Base-by-base conservation (phyloP, 2,113 vertebrate genomes). In the Salvelinus sp. region DNA sequence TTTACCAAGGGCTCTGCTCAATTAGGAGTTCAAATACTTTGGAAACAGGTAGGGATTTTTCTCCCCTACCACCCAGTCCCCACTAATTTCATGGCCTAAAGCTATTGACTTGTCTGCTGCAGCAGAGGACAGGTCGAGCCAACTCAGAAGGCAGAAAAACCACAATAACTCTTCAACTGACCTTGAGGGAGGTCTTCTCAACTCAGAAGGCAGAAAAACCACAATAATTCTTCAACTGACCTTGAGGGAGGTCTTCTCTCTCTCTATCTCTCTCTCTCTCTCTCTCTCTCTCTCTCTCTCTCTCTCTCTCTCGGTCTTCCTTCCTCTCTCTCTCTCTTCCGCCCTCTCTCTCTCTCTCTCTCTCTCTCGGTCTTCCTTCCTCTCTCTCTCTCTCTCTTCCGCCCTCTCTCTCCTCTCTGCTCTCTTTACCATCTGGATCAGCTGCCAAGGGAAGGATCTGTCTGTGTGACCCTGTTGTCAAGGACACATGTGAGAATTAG, bases 401-500 rank as follows among this genome's bases (percentile, higher is more conserved):
- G 22, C 25, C n/a, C 48, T 22, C 28, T 12, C 73, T 25, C 10
- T 85, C 82, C 64, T 72, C 44, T 25, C n/a, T 33, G 84, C 83
- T 83, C 82, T 89, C 88, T 83, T 91, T 80, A 87, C 85, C 91
- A 93, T 89, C 86, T 87, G 90, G 87, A 82, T 79, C 92, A 92
- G 92, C 93, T 94, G 92, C 92, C 87, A 77, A 87, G 84, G 85
- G 84, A 83, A 82, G 78, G 76, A 85, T 86, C 74, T 87, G 70
- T 86, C 76, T 87, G 70, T 86, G 70, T 93, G 93, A 95, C 95
- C 94, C 91, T 86, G 87, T 92, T 95, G 94, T 95, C 94, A 95
- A 94, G 92, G 94, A 94, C 95, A 91, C 94, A 94, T 93, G 93
- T 94, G 95, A 93, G 93, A 95, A 96, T 96, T 96, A 95, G 90